phyloP scores from a whole-genome alignment of 2,797 vertebrate species.

The Argyrosomus regius region DNA sequence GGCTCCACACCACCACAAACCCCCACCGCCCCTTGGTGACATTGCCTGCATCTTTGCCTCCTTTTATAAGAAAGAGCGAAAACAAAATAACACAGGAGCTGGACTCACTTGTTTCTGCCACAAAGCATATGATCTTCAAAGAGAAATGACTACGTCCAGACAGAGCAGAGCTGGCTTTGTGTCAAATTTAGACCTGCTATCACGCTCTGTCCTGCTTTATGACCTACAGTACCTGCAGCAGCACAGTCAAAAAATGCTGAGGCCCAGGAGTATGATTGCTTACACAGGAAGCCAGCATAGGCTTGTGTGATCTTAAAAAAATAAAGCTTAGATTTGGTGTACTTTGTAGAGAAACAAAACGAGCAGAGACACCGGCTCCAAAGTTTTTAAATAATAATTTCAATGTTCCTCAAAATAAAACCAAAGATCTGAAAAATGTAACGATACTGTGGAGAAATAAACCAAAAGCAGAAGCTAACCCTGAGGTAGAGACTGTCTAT shows the following conservation, averaged over 20 bases:
- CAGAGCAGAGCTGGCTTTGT: conserved; percentile 26
- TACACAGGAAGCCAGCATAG: conserved; percentile 35
- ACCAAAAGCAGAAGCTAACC: background rate
- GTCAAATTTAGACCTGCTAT: conserved; percentile 50
- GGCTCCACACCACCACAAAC: conserved; percentile 34
- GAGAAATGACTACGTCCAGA: conserved; percentile 11
- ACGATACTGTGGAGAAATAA: background rate
- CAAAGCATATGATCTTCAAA: conserved; percentile 15
- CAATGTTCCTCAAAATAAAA: background rate
- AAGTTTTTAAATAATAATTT: background rate
- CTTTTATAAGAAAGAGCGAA: conserved; percentile 9
- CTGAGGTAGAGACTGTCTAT: background rate
- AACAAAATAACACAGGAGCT: conserved; percentile 17
- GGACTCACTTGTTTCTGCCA: conserved; percentile 44
- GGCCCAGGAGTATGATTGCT: conserved; percentile 32
- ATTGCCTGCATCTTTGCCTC: conserved; percentile 46
- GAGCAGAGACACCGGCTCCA: background rate
- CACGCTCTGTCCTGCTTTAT: conserved; percentile 30
- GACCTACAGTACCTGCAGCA: conserved; percentile 56
- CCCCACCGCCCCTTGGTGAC: conserved; percentile 49
- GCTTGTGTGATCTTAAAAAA: conserved; percentile 42
- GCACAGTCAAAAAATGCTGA: conserved; percentile 58
- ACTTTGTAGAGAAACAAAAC: conserved; percentile 23
- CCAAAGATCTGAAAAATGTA: background rate
- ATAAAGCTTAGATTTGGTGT: conserved; percentile 32